A percentile compares a stretch with the other conserved stretches of the same genome.
Conservation (phyloP, 2,113 vertebrate species). For the Todiramphus saurophagus region DNA sequence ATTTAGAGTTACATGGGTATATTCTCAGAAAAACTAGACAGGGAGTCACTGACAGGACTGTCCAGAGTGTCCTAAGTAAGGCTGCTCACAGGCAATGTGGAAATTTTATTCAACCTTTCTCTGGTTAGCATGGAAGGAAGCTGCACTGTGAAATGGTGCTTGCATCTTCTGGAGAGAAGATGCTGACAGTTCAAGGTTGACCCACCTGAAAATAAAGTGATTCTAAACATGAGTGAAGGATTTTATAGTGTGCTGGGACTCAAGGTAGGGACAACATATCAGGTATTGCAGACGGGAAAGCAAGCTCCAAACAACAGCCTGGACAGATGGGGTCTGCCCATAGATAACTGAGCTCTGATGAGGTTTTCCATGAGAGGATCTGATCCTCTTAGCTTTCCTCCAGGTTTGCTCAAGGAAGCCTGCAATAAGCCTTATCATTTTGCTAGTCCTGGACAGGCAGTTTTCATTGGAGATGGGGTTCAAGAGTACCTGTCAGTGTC, state of each 20-base stretch:
- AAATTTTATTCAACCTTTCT: neutral
- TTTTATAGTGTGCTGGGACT: neutral
- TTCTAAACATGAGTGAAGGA: neutral
- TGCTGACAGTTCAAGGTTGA: neutral
- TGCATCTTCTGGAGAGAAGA: neutral
- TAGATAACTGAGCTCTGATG: neutral
- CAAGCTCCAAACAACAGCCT: neutral
- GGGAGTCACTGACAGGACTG: neutral
- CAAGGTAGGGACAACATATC: neutral
- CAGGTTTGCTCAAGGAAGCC: neutral
- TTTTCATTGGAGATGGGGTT: neutral
- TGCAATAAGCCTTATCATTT: neutral
- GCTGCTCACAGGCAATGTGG: neutral
- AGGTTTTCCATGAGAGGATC: neutral
- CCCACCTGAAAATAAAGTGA: neutral
- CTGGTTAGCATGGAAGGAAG: rapidly evolving
- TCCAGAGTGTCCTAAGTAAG: neutral
- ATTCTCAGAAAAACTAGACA: neutral
- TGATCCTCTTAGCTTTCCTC: neutral
- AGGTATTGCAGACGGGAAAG: neutral
- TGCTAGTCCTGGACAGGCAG: neutral
- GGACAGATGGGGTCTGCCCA: neutral
- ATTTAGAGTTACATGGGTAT: neutral
- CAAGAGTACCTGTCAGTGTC: rapidly evolving
- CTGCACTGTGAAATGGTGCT: neutral